phyloP scores from a whole-genome alignment of 2,797 vertebrate species.

The Fringilla coelebs region DNA sequence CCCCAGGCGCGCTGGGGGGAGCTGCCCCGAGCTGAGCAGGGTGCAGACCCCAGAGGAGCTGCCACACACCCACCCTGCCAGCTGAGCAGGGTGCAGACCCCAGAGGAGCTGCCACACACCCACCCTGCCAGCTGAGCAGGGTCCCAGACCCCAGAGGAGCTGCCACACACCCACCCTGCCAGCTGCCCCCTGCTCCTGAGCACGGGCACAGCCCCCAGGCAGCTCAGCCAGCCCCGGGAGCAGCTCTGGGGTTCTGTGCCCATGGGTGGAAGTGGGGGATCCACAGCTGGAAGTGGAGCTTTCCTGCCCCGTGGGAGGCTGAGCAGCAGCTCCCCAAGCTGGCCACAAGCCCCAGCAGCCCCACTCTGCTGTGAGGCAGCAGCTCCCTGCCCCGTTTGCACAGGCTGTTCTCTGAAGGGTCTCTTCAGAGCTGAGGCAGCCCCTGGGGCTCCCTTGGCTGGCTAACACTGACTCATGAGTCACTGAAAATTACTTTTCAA shows the following conservation, averaged over 20 bases:
- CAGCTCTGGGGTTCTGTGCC: rapidly evolving
- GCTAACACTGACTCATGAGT: neutral
- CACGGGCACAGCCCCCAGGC: neutral
- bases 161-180: neutral
- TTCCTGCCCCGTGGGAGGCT: neutral
- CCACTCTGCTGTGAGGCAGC: neutral
- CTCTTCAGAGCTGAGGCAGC: neutral
- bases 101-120: neutral
- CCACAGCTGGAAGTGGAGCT: neutral
- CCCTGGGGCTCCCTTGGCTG: neutral
- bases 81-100: neutral
- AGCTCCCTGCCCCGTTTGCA: neutral
- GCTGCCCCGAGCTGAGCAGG: neutral
- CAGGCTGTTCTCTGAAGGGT: neutral
- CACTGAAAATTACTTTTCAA: neutral
- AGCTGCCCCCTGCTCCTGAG: neutral
- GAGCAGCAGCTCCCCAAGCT: neutral
- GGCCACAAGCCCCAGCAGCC: neutral
- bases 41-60: neutral
- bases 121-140: no score
- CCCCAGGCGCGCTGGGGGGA: rapidly evolving
- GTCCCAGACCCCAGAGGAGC: neutral
- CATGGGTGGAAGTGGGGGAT: neutral
- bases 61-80: neutral
- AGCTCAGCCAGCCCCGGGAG: neutral